phyloP scores from a whole-genome alignment of 1,140 invertebrate genomes.

The Drosophila bipectinata region DNA sequence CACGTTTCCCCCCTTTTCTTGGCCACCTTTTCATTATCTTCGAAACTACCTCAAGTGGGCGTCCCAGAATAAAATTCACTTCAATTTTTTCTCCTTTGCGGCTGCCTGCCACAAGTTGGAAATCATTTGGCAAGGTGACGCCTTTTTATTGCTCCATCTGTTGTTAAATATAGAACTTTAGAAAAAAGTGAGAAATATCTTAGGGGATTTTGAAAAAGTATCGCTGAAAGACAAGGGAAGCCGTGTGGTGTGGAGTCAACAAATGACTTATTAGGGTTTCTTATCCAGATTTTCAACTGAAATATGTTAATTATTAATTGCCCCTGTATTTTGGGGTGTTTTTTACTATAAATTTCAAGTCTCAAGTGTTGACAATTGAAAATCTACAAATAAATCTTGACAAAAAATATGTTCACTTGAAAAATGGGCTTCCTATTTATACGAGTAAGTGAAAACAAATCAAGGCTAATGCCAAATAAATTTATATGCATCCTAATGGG shows the following conservation, averaged over 20 bases:
- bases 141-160: constrained; percentile 69
- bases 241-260: constrained; percentile 24
- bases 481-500: constrained; percentile 62
- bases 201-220: constrained; percentile 57
- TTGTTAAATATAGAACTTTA: constrained; percentile 62
- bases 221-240: constrained; percentile 28
- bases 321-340: constrained; percentile 26
- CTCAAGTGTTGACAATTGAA: constrained; percentile 53
- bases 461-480: constrained; percentile 68
- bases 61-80: constrained; percentile 42
- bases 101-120: constrained; percentile 28
- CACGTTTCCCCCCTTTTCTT: not conserved
- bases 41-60: constrained; percentile 53
- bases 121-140: constrained; percentile 75
- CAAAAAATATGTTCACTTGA: constrained; percentile 6
- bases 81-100: constrained; percentile 23
- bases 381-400: constrained; percentile 33
- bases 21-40: not conserved
- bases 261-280: constrained; percentile 69
- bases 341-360: constrained; percentile 48
- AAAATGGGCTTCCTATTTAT: constrained; percentile 19
- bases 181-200: constrained; percentile 24
- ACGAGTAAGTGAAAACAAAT: constrained; percentile 65
- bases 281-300: constrained; percentile 59
- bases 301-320: constrained; percentile 82